Percentiles rank a stretch among this genome's conserved stretches.
These are phyloP conservation scores for Aeoliscus strigatus DNA, from an alignment of 2,797 vertebrate species.

Conservation along the genomic window DNA sequence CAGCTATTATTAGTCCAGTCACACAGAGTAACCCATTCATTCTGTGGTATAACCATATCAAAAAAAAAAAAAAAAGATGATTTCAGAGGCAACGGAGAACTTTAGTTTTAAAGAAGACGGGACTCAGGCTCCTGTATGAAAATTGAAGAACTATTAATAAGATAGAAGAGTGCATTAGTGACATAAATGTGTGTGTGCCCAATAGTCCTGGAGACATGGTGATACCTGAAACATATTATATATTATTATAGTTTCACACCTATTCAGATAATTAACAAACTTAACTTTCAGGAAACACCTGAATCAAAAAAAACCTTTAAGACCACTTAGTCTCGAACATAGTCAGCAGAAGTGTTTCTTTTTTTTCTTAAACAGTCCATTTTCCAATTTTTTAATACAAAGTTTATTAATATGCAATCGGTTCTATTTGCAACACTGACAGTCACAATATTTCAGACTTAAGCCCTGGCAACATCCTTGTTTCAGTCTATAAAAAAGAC, in stretches of 20 bases:
- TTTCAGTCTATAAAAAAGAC: not conserved
- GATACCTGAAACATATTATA: no score
- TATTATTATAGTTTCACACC: no score
- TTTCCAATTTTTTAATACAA: conserved; percentile 6
- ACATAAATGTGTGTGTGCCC: no score
- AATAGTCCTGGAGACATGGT: no score
- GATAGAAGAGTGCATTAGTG: no score
- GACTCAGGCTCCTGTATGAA: no score
- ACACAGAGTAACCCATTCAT: not conserved
- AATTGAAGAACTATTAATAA: no score
- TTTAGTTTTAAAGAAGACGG: no score
- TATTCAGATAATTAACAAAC: no score
- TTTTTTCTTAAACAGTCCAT: not conserved
- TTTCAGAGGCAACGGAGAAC: no score
- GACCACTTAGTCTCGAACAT: not conserved
- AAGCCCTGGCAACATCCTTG: not conserved
- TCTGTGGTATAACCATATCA: no score
- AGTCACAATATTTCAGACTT: not conserved
- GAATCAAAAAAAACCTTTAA: not conserved
- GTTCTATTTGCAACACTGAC: not conserved
- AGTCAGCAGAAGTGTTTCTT: conserved; percentile 7
- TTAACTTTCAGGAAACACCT: not conserved
- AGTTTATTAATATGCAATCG: conserved; percentile 10
- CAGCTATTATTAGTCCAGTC: not conserved
- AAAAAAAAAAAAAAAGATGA: no score